phyloP scores from a whole-genome alignment of 2,888 invertebrate species.

The Ectemnius cavifrons region DNA sequence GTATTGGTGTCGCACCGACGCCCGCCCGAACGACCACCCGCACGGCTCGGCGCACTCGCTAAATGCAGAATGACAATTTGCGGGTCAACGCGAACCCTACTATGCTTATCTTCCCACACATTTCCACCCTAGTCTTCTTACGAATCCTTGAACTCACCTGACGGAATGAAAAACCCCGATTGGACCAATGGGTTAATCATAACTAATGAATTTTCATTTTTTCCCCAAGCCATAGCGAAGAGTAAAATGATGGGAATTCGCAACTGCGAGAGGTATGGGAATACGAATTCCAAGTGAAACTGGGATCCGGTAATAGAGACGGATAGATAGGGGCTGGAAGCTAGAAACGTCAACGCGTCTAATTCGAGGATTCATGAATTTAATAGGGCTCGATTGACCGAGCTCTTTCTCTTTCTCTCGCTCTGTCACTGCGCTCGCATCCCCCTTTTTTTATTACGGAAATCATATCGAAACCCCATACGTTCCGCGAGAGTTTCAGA shows the following conservation, averaged over 20 bases:
- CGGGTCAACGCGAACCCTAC: slow-evolving; percentile 23
- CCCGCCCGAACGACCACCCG: slow-evolving; percentile 23
- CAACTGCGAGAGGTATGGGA: neutral
- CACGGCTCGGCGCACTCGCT: slow-evolving; percentile 34
- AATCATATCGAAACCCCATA: slow-evolving; percentile 63
- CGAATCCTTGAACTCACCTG: no score
- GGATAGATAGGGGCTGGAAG: neutral
- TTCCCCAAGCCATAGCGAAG: no score
- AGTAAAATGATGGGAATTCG: no score
- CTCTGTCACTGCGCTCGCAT: slow-evolving; percentile 12
- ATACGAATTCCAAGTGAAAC: neutral
- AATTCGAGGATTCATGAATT: slow-evolving; percentile 57
- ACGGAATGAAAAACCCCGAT: no score
- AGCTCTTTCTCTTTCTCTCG: neutral
- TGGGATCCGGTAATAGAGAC: neutral
- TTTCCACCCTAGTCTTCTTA: no score
- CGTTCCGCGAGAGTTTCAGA: slow-evolving; percentile 58
- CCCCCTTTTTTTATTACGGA: slow-evolving; percentile 47
- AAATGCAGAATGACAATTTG: slow-evolving; percentile 61
- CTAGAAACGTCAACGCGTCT: slow-evolving; percentile 28
- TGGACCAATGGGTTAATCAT: no score
- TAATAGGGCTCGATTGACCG: slow-evolving; percentile 51
- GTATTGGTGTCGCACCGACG: slow-evolving; percentile 54
- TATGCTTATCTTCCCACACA: neutral
- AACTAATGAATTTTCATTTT: no score